phyloP scores from a whole-genome alignment of 2,113 vertebrate species.

The Struthidea cinerea region DNA sequence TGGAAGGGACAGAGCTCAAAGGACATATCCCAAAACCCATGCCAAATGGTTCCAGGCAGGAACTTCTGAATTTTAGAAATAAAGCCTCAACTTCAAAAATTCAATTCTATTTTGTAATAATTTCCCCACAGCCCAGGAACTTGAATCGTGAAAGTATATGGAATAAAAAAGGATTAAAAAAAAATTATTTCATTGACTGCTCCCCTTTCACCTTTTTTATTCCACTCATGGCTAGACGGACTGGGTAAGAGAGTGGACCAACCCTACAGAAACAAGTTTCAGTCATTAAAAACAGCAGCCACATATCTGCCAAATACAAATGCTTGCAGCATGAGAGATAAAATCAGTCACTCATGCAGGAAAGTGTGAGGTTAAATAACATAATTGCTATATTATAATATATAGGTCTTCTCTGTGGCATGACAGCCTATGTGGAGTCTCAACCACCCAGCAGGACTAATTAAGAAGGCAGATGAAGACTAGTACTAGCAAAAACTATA shows the following conservation, averaged over 20 bases:
- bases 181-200: background rate
- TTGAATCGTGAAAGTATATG: background rate
- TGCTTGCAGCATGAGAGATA: background rate
- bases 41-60: background rate
- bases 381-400: slow-evolving; percentile 33
- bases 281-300: background rate
- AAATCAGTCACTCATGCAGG: background rate
- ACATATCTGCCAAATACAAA: background rate
- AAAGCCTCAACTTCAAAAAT: background rate
- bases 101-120: background rate
- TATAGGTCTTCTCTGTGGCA: background rate
- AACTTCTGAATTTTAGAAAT: background rate
- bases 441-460: slow-evolving; percentile 33
- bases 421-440: background rate
- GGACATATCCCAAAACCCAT: background rate
- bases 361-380: slow-evolving; percentile 9
- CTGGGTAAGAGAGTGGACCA: background rate
- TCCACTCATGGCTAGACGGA: background rate
- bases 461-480: slow-evolving; percentile 38
- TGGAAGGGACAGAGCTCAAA: background rate
- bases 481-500: background rate
- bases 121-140: background rate
- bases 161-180: background rate
- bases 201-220: background rate
- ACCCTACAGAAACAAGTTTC: background rate